A percentile compares a stretch with the other conserved stretches of the same genome.
Evolutionary conservation across 2,888 invertebrate genomes (phyloP).

Genomic region (Tachina fera): DNA sequence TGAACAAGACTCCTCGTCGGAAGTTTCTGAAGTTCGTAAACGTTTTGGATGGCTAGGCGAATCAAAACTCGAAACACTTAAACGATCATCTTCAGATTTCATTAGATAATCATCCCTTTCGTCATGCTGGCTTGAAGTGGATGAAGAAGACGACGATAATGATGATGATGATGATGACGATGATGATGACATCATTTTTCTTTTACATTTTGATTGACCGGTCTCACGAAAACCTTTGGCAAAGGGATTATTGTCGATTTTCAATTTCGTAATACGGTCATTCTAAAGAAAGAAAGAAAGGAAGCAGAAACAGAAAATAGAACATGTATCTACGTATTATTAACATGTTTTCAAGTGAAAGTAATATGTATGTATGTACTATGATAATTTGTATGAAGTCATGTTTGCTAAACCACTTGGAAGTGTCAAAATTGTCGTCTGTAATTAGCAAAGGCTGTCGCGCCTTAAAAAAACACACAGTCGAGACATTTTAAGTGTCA

Average conservation of each 20-base stretch:
- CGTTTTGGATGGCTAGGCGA: slow-evolving; percentile 77
- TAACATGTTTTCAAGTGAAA: slow-evolving; percentile 56
- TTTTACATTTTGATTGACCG: slow-evolving; percentile 89
- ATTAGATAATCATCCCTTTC: slow-evolving; percentile 66
- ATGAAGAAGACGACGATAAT: slow-evolving; percentile 63
- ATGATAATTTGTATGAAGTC: slow-evolving; percentile 27
- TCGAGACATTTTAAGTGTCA: slow-evolving; percentile 65
- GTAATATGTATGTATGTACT: slow-evolving; percentile 31
- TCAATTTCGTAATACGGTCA: slow-evolving; percentile 93
- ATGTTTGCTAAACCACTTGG: slow-evolving; percentile 62
- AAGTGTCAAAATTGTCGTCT: slow-evolving; percentile 69
- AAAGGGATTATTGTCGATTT: slow-evolving; percentile 96
- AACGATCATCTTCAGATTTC: slow-evolving; percentile 77
- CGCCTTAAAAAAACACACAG: slow-evolving; percentile 57
- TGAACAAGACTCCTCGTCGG: slow-evolving; percentile 76
- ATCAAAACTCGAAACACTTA: slow-evolving; percentile 78
- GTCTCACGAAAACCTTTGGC: slow-evolving; percentile 96
- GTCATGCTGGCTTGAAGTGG: slow-evolving; percentile 50
- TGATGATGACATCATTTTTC: slow-evolving; percentile 84
- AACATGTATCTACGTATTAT: slow-evolving; percentile 1
- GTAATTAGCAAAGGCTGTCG: slow-evolving; percentile 66
- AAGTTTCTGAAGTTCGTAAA: slow-evolving; percentile 77
- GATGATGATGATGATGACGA: slow-evolving; percentile 72
- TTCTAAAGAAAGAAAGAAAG: slow-evolving; percentile 85
- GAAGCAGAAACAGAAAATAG: slow-evolving; percentile 7